These are phyloP conservation scores for Rhaphigaster nebulosa DNA, from an alignment of 2,888 invertebrate species.

Conservation along the genomic window DNA sequence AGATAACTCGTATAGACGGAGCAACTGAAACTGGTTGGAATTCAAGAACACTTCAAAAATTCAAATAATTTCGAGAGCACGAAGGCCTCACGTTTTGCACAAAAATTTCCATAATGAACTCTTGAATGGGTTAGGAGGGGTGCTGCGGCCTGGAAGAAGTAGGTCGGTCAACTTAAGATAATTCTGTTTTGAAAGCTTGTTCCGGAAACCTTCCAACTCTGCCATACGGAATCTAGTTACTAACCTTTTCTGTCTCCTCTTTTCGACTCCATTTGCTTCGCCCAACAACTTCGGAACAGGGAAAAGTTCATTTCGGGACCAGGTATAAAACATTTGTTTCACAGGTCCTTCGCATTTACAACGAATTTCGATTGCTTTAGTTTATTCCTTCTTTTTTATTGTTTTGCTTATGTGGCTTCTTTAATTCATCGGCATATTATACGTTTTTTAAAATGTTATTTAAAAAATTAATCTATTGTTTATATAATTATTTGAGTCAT, in stretches of 20 bases:
- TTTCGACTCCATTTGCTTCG: slow-evolving; percentile 39
- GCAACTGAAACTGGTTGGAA: slow-evolving; percentile 15
- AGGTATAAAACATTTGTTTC: neutral
- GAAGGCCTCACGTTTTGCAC: slow-evolving; percentile 5
- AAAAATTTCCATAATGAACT: slow-evolving; percentile 39
- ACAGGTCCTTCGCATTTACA: neutral
- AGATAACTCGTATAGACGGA: neutral
- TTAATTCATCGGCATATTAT: neutral
- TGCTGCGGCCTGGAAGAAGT: slow-evolving; percentile 22
- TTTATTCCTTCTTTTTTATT: neutral
- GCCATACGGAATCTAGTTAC: slow-evolving; percentile 44
- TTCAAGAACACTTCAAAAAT: neutral
- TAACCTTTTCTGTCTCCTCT: slow-evolving; percentile 39
- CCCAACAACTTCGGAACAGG: slow-evolving; percentile 1
- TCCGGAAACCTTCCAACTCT: slow-evolving; percentile 7
- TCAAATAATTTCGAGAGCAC: slow-evolving; percentile 34
- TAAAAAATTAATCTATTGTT: too few species aligned
- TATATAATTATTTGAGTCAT: too few species aligned
- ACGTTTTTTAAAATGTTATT: too few species aligned
- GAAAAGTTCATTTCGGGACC: neutral
- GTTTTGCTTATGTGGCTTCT: neutral
- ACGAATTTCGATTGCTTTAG: neutral
- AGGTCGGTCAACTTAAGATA: slow-evolving; percentile 44
- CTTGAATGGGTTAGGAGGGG: neutral
- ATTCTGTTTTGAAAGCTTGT: slow-evolving; percentile 49